Conservation (phyloP, 2,888 invertebrate species). For the Xanthia togata region DNA sequence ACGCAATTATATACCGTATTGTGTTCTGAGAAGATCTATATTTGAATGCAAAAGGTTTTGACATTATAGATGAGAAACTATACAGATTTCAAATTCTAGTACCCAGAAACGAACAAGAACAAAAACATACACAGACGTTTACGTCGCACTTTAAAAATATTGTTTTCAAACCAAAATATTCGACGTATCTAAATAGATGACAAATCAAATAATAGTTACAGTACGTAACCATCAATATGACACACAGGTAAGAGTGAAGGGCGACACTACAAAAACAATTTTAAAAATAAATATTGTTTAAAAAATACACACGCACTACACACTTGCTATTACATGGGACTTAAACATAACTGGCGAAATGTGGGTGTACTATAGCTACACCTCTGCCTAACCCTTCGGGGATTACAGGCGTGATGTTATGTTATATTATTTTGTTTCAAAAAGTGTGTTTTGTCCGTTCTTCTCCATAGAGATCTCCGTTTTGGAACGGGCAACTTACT, state of each 20-base stretch:
- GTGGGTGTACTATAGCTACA: no score
- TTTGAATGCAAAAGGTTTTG: slow-evolving; percentile 33
- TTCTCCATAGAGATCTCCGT: not conserved
- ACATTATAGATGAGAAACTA: not conserved
- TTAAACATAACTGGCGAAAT: no score
- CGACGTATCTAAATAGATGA: slow-evolving; percentile 9
- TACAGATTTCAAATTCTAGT: not conserved
- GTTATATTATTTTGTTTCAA: no score
- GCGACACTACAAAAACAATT: not conserved
- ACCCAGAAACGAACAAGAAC: slow-evolving; percentile 1
- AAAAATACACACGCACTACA: not conserved
- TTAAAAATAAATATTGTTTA: not conserved
- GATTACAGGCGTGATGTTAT: no score
- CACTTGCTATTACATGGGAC: no score
- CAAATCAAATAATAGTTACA: not conserved
- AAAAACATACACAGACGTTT: slow-evolving; percentile 23
- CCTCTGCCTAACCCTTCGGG: no score
- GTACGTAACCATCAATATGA: not conserved
- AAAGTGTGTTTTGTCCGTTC: not conserved
- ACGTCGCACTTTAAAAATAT: not conserved
- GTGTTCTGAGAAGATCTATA: slow-evolving; percentile 15
- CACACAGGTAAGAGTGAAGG: not conserved
- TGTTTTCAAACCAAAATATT: not conserved
- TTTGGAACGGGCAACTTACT: not conserved
- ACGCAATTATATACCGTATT: slow-evolving; percentile 62